Evolutionary conservation across 37 sponge, comb jelly and placozoan species (phyloP).

Genomic region (Ianthella basta): DNA sequence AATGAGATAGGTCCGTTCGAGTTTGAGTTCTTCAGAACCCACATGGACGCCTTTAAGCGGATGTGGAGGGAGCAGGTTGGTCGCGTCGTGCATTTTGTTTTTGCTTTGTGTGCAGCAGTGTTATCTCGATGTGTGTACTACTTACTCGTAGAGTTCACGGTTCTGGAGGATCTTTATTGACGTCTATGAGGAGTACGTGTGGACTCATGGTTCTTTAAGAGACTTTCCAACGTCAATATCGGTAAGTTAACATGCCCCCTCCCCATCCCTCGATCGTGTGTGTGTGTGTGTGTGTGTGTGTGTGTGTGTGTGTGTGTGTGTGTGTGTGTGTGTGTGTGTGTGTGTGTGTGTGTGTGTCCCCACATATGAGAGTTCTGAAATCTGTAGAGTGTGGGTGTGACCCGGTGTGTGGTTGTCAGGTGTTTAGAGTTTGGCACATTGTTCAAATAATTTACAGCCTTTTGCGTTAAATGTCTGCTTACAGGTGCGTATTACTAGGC

Average conservation of each 20-base stretch:
- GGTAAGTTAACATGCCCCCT: not conserved
- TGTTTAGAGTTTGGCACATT: no score
- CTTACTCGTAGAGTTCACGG: constrained; percentile 25
- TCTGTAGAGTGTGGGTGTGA: no score
- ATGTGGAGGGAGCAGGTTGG: constrained; percentile 82
- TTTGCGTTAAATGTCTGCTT: no score
- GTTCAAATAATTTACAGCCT: no score
- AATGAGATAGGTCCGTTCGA: constrained; percentile 65
- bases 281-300: not conserved
- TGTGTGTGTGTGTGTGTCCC: no score
- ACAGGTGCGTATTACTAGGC: no score
- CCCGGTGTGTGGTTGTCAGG: no score
- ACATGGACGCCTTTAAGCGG: constrained; percentile 67
- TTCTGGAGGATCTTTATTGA: constrained; percentile 62
- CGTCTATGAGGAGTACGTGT: constrained; percentile 61
- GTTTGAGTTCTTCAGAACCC: constrained; percentile 72
- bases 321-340: not conserved
- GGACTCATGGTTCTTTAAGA: constrained; percentile 61
- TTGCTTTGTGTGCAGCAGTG: not conserved
- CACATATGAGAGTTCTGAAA: no score
- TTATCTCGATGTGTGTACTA: not conserved
- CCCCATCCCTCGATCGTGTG: not conserved
- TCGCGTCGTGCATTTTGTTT: not conserved
- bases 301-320: not conserved
- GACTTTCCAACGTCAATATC: constrained; percentile 56